phyloP scores from a whole-genome alignment of 2,113 vertebrate genomes.

The Solea senegalensis region DNA sequence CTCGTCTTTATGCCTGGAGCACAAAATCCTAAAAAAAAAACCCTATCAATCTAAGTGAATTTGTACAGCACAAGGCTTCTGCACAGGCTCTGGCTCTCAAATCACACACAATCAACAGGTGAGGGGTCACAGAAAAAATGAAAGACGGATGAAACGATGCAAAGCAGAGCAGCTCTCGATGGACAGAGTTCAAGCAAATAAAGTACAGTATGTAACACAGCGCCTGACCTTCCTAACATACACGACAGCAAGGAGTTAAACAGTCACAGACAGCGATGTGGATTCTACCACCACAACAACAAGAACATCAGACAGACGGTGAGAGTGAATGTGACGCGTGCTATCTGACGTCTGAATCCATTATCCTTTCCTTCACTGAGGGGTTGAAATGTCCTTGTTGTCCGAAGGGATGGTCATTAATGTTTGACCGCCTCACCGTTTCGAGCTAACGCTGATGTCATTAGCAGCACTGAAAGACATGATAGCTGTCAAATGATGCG shows the following conservation, averaged over 20 bases:
- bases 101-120: constrained; percentile 17
- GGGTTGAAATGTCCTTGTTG: background rate
- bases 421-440: background rate
- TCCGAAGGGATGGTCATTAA: background rate
- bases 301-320: background rate
- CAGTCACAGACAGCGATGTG: background rate
- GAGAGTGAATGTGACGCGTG: background rate
- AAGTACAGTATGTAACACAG: too few species aligned
- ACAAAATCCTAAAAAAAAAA: too few species aligned
- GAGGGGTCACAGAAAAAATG: too few species aligned
- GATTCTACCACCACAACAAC: background rate
- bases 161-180: too few species aligned
- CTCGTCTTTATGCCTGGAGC: too few species aligned
- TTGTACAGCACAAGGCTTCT: background rate
- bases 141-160: too few species aligned
- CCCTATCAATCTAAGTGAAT: too few species aligned
- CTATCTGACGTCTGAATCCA: background rate
- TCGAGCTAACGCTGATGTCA: background rate
- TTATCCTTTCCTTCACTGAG: background rate
- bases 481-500: too few species aligned
- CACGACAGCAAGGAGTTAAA: constrained; percentile 1
- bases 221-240: background rate
- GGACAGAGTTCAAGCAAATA: too few species aligned
- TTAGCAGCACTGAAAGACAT: constrained; percentile 3
- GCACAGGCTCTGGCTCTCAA: background rate